These are phyloP conservation scores for Brachirus orientalis DNA, from an alignment of 2,113 vertebrate species.

Conservation along the genomic window DNA sequence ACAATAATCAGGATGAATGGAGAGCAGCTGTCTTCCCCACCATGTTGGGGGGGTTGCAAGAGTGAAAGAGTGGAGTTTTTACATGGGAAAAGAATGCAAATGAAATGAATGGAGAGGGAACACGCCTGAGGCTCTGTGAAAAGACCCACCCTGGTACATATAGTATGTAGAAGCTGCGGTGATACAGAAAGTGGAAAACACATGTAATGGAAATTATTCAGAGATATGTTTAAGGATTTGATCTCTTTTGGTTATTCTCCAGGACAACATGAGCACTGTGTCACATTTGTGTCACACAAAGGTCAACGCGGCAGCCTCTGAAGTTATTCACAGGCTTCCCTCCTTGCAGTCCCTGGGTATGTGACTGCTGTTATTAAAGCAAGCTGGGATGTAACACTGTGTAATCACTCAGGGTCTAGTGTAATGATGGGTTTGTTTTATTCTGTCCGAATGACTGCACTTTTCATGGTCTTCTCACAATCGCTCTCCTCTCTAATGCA, in stretches of 20 bases:
- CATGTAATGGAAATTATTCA: conserved; percentile 14
- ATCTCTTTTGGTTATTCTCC: conserved; percentile 1
- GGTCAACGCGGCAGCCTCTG: conserved; percentile 1
- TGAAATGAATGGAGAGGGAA: conserved; percentile 63
- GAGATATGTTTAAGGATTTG: not conserved
- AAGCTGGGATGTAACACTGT: conserved; percentile 31
- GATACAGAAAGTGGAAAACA: not conserved
- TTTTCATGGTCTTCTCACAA: conserved; percentile 3
- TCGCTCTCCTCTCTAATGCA: conserved; percentile 20
- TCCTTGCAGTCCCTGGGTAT: conserved; percentile 12
- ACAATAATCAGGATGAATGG: conserved; percentile 71
- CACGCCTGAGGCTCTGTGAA: conserved; percentile 48
- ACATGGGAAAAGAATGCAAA: conserved; percentile 66
- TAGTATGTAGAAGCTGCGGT: not conserved
- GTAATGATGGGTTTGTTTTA: conserved; percentile 32
- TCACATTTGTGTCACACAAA: conserved; percentile 3
- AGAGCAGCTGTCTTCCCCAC: conserved; percentile 64
- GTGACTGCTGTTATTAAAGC: conserved; percentile 41
- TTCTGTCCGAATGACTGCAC: conserved; percentile 1
- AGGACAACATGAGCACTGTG: not conserved
- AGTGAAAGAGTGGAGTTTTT: conserved; percentile 41
- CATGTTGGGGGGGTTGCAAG: not conserved
- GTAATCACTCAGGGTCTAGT: conserved; percentile 6
- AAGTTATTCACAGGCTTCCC: conserved; percentile 17
- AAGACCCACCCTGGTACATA: not conserved